Base-by-base conservation (phyloP, 1,140 invertebrate genomes). In the Hylaeus volcanicus region DNA sequence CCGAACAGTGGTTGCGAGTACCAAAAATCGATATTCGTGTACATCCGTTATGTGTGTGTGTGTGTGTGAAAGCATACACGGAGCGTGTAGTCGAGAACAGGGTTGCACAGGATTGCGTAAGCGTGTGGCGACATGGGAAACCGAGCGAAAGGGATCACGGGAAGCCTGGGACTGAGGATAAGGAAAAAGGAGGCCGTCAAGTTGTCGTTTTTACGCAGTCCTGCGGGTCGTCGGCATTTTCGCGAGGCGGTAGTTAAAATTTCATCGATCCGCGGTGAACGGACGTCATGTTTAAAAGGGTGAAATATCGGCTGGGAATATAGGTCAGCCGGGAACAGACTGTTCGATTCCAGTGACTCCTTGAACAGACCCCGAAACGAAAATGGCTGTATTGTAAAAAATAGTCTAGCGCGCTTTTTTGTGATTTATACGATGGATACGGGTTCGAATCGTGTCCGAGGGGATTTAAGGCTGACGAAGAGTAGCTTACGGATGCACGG, bases 31-130 rank as follows among this genome's bases (percentile, higher is more conserved):
- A 77, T 77, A 45, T 60, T 2, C 55, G 55, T 8, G 37, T 39
- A 53, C 14, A n/a, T 9, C 0, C n/a, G 15, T 26, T 26, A 26
- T 26, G 26, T 2, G 2, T n/a, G 2, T 53, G 3, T 41, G 5
- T 14, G 58, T 70, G 43, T 48, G 53, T 1, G 26, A 5, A 51
- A 8, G 45, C 39, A 58, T 4, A 65, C 55, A 12, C 37, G 6
- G 41, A 9, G 0, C 11, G 15, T 0, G 39, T 51, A 51, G 64
- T 70, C 3, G 65, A 11, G 66, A 61, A 63, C 43, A 64, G 72
- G 64, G 45, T 80, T 80, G 72, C 78, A 45, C 39, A 75, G 64
- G 64, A 66, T 80, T 68, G 78, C 55, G 72, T 64, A 75, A 80
- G 43, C 53, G 70, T 9, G 48, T 9, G 48, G 45, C 26, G 14